Evolutionary conservation across 2,888 invertebrate species (phyloP).

Genomic region (Melieria picta): DNA sequence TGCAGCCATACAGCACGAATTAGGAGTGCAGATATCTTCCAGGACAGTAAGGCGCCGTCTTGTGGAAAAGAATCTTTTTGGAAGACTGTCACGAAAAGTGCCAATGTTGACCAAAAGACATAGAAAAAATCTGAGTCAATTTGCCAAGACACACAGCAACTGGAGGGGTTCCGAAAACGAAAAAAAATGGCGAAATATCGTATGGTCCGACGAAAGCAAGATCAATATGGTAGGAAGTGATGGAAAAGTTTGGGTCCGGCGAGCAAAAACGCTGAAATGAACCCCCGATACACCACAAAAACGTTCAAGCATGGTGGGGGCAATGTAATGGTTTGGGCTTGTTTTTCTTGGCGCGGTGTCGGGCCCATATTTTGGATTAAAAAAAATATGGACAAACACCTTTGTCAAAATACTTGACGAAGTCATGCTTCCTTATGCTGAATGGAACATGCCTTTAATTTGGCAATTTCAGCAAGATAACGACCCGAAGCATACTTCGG

Average conservation of each 20-base stretch:
- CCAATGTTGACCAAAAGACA: conserved; percentile 10
- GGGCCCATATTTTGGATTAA: conserved; percentile 12
- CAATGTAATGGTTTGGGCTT: conserved; percentile 1
- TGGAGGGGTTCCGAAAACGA: too few relatives aligned
- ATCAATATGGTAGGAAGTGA: conserved; percentile 11
- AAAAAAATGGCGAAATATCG: conserved; percentile 1
- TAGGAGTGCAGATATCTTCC: not conserved
- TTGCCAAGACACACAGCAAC: too few relatives aligned
- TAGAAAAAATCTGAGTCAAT: too few relatives aligned
- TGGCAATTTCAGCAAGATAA: conserved; percentile 13
- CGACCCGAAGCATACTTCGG: conserved; percentile 17
- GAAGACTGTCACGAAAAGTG: not conserved
- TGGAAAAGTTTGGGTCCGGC: conserved; percentile 5
- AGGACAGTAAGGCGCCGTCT: conserved; percentile 1
- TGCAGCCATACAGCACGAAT: not conserved
- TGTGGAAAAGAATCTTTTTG: conserved; percentile 9
- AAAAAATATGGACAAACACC: conserved; percentile 11
- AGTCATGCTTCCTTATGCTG: conserved; percentile 14
- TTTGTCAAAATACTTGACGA: conserved; percentile 15
- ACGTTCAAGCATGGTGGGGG: conserved; percentile 10
- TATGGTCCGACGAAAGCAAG: conserved; percentile 11
- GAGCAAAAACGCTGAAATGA: not conserved
- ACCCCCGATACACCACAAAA: not conserved
- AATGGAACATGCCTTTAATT: conserved; percentile 1
- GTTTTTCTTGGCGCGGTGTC: conserved; percentile 12